These are phyloP conservation scores for Chironomus riparius DNA, from an alignment of 2,888 invertebrate species.

Conservation along the genomic window DNA sequence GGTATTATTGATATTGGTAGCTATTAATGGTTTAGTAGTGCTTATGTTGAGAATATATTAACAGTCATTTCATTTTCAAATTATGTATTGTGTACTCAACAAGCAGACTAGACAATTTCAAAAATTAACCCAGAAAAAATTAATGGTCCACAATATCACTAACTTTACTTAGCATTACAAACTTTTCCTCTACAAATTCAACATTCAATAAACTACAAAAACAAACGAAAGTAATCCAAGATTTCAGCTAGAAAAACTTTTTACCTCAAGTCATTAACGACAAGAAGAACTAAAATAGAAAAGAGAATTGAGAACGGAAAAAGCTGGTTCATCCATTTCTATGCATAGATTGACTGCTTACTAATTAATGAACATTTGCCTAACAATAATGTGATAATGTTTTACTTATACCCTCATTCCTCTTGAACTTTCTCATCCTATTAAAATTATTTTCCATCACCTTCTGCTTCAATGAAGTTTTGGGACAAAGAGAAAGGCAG, in stretches of 20 bases:
- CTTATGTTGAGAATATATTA: no score
- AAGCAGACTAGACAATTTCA: no score
- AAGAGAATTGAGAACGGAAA: not conserved
- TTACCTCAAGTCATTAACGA: slow-evolving; percentile 1
- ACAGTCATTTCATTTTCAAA: no score
- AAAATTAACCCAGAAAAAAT: no score
- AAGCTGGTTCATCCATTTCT: not conserved
- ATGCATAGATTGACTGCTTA: not conserved
- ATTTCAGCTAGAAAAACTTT: not conserved
- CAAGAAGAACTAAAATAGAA: not conserved
- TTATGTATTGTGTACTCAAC: no score
- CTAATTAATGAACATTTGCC: slow-evolving; percentile 6
- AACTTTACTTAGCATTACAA: no score
- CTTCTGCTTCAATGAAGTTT: not conserved
- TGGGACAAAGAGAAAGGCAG: no score
- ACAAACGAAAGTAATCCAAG: not conserved
- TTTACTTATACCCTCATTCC: not conserved
- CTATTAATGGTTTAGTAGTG: no score
- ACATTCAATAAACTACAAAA: not conserved
- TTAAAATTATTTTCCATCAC: not conserved
- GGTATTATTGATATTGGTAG: no score
- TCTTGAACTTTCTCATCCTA: not conserved
- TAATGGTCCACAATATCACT: no score
- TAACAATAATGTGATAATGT: slow-evolving; percentile 1
- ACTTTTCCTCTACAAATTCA: no score